phyloP scores from a whole-genome alignment of 2,797 vertebrate genomes.

The Spatula clypeata region DNA sequence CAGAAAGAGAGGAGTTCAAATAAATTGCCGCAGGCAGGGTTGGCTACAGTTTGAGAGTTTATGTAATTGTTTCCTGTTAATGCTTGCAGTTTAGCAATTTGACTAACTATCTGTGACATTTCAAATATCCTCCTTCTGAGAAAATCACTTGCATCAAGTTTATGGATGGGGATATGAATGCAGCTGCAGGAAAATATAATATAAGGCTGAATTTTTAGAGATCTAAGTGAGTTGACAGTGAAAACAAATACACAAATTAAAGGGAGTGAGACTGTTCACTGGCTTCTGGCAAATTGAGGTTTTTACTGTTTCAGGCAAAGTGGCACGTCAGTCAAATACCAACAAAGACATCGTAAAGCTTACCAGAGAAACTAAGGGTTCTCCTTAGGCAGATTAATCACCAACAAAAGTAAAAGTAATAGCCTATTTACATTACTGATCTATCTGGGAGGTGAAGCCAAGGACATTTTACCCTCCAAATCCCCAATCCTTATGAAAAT shows the following conservation, averaged over 20 bases:
- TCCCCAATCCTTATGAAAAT: not conserved
- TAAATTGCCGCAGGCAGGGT: not conserved
- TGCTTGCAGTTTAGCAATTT: constrained; percentile 51
- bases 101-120: constrained; percentile 35
- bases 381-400: constrained; percentile 28
- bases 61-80: constrained; percentile 32
- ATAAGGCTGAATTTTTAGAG: not conserved
- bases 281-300: constrained; percentile 16
- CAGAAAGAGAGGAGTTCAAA: constrained; percentile 36
- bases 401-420: not conserved
- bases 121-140: constrained; percentile 11
- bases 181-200: constrained; percentile 21
- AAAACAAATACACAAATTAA: constrained; percentile 3
- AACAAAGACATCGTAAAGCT: constrained; percentile 5
- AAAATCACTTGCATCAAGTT: not conserved
- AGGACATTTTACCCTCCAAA: not conserved
- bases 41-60: constrained; percentile 13
- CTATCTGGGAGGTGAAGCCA: constrained; percentile 11
- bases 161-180: not conserved
- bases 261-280: not conserved
- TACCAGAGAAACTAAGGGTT: not conserved
- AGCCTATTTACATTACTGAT: constrained; percentile 23
- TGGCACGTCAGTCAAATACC: constrained; percentile 53
- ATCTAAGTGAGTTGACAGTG: not conserved
- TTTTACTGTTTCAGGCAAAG: constrained; percentile 26